Evolutionary conservation across 2,797 vertebrate species (phyloP), one percentile per base, ranked within the genome.

Genomic region (Podarcis siculus): DNA sequence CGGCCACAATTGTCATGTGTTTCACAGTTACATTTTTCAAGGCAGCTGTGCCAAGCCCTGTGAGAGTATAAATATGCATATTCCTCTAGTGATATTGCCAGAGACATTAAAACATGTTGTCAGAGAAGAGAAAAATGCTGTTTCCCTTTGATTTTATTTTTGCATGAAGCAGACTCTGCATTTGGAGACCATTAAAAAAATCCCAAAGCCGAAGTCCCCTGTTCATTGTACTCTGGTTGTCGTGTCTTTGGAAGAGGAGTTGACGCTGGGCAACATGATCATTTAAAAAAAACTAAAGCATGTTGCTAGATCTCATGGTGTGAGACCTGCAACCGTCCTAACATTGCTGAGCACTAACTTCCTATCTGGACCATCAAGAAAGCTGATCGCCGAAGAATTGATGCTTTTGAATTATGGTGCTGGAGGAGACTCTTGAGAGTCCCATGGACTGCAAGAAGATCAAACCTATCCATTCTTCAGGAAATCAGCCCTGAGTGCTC

Each of bases 31-130:
- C 1, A 45, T 82, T 92, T 90, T 79, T 89, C 21, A 73, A 66
- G 82, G 88, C 87, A 80, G 69, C 55, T 90, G 78, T 86, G 85
- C 87, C 82, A 86, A 80, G 89, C 76, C 79, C 42, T 2, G 42
- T 61, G 67, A 89, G 42, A 87, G 55, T 66, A 92, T 91, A 90
- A 90, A 92, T 87, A 87, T 91, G 81, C 25, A 4, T 73, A 86
- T n/a, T 0, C 35, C n/a, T 82, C 90, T 82, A 23, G 30, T 92
- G 88, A 78, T 88, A 27, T 37, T 90, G 61, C 32, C 39, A 37
- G 27, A 17, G 86, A 83, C 83, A 83, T 5, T 77, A 77, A 88
- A 49, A 3, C 32, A 61, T 79, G 76, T 78, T 81, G 55, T 35
- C 71, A 84, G 21, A 55, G 42, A 0, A 84, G 86, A 81, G 77